These are phyloP conservation scores for Manis javanica DNA, from an alignment of 2,797 vertebrate species.

Conservation along the genomic window DNA sequence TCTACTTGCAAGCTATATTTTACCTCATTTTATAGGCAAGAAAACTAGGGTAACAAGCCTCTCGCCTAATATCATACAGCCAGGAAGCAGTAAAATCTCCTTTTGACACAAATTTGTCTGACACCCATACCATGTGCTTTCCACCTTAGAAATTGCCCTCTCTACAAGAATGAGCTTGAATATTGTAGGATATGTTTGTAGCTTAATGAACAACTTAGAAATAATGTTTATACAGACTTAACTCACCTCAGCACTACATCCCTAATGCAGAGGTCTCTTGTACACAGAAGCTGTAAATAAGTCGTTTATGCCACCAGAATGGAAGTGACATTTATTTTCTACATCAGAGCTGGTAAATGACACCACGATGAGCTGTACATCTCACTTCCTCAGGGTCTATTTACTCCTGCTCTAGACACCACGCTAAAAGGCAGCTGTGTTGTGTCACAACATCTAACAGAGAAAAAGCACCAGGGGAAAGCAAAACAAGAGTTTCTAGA, in stretches of 20 bases:
- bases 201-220: neutral
- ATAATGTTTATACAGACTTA: conserved; percentile 19
- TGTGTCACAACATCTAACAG: neutral
- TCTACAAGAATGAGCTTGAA: neutral
- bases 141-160: neutral
- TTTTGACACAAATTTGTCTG: neutral
- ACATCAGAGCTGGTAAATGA: neutral
- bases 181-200: neutral
- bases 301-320: neutral
- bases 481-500: neutral
- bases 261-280: neutral
- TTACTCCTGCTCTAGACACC: neutral
- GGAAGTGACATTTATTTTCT: neutral
- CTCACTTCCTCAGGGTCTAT: neutral
- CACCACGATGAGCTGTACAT: neutral
- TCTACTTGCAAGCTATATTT: neutral
- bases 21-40: conserved; percentile 15
- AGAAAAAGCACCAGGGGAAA: neutral
- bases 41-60: neutral
- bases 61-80: neutral
- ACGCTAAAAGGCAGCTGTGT: neutral
- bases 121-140: neutral
- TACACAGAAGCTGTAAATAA: neutral
- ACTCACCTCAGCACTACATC: neutral
- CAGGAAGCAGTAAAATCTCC: neutral